A percentile compares a stretch with the other conserved stretches of the same genome.
Conservation (phyloP, 1,140 invertebrate genomes). For the Capitella teleta region DNA sequence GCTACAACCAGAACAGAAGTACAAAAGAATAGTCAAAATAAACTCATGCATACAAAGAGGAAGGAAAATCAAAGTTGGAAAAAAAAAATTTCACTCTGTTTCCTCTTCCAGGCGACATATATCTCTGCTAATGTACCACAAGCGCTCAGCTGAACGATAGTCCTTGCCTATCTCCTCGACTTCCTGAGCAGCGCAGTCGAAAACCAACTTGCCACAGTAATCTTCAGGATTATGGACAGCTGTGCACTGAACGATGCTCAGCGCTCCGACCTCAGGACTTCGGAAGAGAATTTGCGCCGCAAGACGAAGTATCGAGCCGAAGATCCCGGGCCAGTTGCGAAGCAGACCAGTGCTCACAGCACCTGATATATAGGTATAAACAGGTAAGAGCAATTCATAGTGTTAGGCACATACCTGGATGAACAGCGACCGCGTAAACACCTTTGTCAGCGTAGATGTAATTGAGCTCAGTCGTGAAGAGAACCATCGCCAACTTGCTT, state of each 20-base stretch:
- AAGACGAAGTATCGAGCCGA: background rate
- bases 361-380: too few relatives aligned
- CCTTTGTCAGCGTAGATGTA: background rate
- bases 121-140: background rate
- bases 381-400: too few relatives aligned
- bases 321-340: background rate
- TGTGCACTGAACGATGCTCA: background rate
- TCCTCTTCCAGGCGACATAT: background rate
- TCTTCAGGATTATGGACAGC: background rate
- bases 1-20: too few relatives aligned
- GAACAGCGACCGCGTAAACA: background rate
- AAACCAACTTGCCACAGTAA: background rate
- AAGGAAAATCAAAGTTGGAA: too few relatives aligned
- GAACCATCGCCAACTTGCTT: slow-evolving; percentile 1
- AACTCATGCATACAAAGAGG: too few relatives aligned
- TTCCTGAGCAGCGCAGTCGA: background rate
- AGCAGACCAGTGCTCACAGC: background rate
- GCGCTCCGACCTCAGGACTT: slow-evolving; percentile 1
- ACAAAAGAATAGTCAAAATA: too few relatives aligned
- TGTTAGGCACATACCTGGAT: slow-evolving; percentile 2
- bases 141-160: background rate
- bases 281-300: background rate
- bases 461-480: background rate
- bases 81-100: too few relatives aligned
- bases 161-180: background rate